Conservation (phyloP, 2,113 vertebrate species). For the Spizaetus ornatus region DNA sequence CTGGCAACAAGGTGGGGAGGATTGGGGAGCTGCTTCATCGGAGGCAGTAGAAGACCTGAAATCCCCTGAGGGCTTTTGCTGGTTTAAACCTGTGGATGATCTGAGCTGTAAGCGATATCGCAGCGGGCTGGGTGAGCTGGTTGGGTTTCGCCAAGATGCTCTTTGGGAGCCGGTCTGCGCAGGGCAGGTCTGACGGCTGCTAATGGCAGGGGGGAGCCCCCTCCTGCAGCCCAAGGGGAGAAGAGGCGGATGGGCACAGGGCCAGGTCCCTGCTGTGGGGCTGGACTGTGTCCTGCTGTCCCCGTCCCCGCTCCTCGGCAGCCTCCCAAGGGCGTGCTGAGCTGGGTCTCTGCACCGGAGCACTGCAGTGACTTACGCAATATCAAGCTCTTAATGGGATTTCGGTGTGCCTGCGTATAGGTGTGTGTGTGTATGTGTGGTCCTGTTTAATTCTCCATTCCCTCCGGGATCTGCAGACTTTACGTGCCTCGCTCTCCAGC, state of each 20-base stretch:
- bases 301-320: not conserved
- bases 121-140: fast-evolving
- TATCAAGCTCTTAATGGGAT: not conserved
- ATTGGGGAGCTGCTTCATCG: not conserved
- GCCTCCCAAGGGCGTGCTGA: not conserved
- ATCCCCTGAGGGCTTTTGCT: not conserved
- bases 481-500: not conserved
- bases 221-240: not conserved
- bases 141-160: not conserved
- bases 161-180: not conserved
- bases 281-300: not conserved
- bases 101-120: fast-evolving
- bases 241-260: not conserved
- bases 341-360: not conserved
- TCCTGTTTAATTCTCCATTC: not conserved
- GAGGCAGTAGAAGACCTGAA: not conserved
- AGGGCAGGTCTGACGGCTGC: not conserved
- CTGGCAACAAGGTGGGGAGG: not conserved
- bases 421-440: not conserved
- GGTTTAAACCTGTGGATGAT: not conserved
- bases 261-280: not conserved
- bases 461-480: not conserved
- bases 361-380: not conserved
- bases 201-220: not conserved
- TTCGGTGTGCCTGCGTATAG: not conserved